phyloP scores from a whole-genome alignment of 2,888 invertebrate genomes.

The Pseudococcus jackbeardsleyi region DNA sequence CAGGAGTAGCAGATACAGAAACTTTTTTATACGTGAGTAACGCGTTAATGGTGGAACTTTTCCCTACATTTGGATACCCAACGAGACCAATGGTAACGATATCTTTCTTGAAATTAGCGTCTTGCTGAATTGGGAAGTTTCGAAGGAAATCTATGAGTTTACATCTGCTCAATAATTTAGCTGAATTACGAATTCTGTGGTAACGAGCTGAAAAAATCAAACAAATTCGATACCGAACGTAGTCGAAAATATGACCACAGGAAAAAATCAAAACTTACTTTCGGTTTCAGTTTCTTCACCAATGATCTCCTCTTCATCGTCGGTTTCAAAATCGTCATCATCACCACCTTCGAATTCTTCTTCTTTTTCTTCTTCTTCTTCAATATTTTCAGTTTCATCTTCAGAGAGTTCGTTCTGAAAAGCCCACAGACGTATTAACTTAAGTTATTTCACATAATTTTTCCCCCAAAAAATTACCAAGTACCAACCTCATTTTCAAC shows the following conservation, averaged over 20 bases:
- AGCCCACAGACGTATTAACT: constrained; percentile 18
- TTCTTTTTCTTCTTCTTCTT: constrained; percentile 65
- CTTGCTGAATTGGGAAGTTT: constrained; percentile 72
- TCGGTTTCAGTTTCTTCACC: constrained; percentile 71
- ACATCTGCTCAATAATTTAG: constrained; percentile 77
- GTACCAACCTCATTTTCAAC: constrained; percentile 67
- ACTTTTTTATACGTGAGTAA: constrained; percentile 79
- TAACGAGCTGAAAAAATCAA: constrained; percentile 56
- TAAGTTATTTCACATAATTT: not conserved
- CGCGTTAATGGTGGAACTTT: constrained; percentile 98
- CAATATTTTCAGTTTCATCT: constrained; percentile 68
- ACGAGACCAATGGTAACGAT: constrained; percentile 91
- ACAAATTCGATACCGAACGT: not conserved
- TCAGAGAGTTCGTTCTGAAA: constrained; percentile 67
- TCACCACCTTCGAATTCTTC: constrained; percentile 66
- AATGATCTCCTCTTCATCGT: constrained; percentile 74
- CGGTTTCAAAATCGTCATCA: constrained; percentile 72
- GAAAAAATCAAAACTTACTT: constrained; percentile 58
- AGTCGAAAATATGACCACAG: not conserved
- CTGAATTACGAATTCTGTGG: constrained; percentile 71
- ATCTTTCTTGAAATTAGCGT: constrained; percentile 71
- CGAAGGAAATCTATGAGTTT: constrained; percentile 82
- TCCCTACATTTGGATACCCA: constrained; percentile 99
- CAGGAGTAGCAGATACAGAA: constrained; percentile 97
- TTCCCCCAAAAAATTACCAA: not conserved